Percentiles rank a stretch among this genome's conserved stretches.
phyloP scores from a whole-genome alignment of 2,797 vertebrate genomes.

The Xerus rutilus region DNA sequence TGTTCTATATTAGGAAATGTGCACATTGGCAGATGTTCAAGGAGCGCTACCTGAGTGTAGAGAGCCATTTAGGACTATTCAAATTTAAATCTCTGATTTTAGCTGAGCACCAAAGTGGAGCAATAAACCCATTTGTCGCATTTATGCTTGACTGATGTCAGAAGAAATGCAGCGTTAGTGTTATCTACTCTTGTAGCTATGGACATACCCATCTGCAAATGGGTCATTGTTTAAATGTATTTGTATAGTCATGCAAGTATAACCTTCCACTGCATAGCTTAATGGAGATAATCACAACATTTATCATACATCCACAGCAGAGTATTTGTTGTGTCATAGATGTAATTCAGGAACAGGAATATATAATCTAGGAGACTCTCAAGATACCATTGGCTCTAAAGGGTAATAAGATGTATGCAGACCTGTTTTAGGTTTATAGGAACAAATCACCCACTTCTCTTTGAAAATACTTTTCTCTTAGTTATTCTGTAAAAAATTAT shows the following conservation, averaged over 20 bases:
- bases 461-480: conserved; percentile 50
- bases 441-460: conserved; percentile 7
- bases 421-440: conserved; percentile 16
- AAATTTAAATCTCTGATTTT: conserved; percentile 73
- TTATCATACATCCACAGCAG: neutral
- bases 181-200: neutral
- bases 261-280: conserved; percentile 11
- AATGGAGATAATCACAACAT: conserved; percentile 1
- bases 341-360: neutral
- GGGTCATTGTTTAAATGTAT: conserved; percentile 61
- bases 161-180: conserved; percentile 16
- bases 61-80: conserved; percentile 69
- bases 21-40: conserved; percentile 68
- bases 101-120: conserved; percentile 33
- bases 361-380: neutral
- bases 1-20: conserved; percentile 73
- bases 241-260: conserved; percentile 41
- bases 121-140: conserved; percentile 47
- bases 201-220: conserved; percentile 30
- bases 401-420: neutral
- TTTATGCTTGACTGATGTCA: conserved; percentile 62
- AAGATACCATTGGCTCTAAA: neutral
- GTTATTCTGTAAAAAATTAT: conserved; percentile 32
- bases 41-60: conserved; percentile 61
- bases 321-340: neutral